Evolutionary conservation across 2,113 vertebrate genomes (phyloP), one percentile per base, ranked within the genome.

Genomic region (Tenebrosternarchus preto): DNA sequence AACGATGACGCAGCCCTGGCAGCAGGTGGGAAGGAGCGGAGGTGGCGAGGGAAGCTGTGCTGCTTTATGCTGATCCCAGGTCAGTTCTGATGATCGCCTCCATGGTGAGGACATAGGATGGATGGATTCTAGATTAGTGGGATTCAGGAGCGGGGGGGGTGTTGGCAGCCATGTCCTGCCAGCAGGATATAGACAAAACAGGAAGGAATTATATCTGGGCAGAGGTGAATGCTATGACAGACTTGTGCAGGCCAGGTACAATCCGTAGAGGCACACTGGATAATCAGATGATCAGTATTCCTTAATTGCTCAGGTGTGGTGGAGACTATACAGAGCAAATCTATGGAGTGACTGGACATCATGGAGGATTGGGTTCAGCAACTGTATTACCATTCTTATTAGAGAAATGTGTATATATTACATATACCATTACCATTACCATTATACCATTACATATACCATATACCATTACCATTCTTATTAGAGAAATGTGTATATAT

Each of bases 1-100:
- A 85, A 55, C 5, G 22, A 61, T 83, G 81, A 83, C 77, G 77
- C 36, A 77, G 22, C 19, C 19, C 3, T 31, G n/a, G 12, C 53
- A 36, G 60, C 24, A 2, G 80, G 43, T 7, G 3, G 12, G 24
- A 60, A 60, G 16, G 57, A 24, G 64, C 33, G 29, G 63, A 77
- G 31, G 31, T 7, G 19, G 74, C n/a, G 17, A 1, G 4, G 33
- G 55, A 24, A 61, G n/a, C 12, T 29, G 60, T 27, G 57, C 25
- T 16, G 27, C 31, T 57, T 66, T 53, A 12, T 72, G 59, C 73
- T 75, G 75, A 71, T 69, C 33, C 29, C 25, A 60, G 50, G 39
- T 36, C 15, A 27, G 50, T 60, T 36, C 60, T 1, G 25, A 69
- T 31, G 46, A 25, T 27, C 39, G 17, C 57, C 27, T 15, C 24